phyloP scores from a whole-genome alignment of 2,113 vertebrate species.

The Alligator sinensis region DNA sequence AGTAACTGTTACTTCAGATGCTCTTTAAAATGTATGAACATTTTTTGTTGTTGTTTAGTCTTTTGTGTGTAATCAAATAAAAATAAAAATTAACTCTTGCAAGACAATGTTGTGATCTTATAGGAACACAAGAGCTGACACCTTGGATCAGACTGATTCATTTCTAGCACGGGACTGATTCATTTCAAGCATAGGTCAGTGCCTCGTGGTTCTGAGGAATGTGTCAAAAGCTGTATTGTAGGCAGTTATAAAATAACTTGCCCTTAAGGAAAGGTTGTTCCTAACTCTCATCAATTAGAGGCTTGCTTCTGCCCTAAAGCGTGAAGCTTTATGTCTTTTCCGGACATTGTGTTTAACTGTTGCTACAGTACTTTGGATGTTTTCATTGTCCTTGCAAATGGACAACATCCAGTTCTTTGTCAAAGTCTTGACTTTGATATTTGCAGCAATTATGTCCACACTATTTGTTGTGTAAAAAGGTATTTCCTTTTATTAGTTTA shows the following conservation, averaged over 20 bases:
- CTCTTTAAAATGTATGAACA: background rate
- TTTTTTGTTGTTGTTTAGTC: background rate
- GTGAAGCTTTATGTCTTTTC: background rate
- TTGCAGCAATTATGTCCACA: background rate
- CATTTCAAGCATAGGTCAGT: background rate
- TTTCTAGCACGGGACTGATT: background rate
- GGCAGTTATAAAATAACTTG: background rate
- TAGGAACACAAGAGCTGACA: background rate
- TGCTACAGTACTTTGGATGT: background rate
- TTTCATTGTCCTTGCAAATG: background rate
- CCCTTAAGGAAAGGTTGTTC: background rate
- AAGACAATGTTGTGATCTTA: background rate
- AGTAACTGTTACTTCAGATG: background rate
- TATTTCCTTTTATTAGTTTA: background rate
- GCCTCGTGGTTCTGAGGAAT: constrained; percentile 12
- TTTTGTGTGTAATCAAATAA: background rate
- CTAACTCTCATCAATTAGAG: background rate
- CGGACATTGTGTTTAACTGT: background rate
- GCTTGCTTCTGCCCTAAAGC: background rate
- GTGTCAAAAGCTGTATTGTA: background rate
- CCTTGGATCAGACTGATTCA: constrained; percentile 35
- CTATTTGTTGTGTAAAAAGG: background rate
- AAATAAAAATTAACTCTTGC: background rate
- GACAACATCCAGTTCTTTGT: background rate
- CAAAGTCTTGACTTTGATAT: background rate